Percentiles rank a stretch among this genome's conserved stretches.
phyloP scores from a whole-genome alignment of 2,113 vertebrate species.

The Podiceps cristatus region DNA sequence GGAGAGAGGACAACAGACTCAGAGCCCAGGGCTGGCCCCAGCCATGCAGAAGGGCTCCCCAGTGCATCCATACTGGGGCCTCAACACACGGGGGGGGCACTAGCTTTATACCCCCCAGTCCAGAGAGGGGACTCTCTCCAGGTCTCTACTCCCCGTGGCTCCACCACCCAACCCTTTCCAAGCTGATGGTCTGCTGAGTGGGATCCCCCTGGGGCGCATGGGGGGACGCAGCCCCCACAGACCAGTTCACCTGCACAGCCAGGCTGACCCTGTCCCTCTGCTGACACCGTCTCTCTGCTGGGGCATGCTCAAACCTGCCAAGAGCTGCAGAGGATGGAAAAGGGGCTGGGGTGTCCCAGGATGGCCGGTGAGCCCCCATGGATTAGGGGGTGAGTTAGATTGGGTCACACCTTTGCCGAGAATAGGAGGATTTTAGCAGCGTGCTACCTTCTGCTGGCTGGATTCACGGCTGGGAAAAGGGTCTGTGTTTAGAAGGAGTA shows the following conservation, averaged over 20 bases:
- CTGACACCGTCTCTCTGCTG: neutral
- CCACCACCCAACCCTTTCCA: neutral
- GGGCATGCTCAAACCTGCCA: rapidly evolving
- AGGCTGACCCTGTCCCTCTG: neutral
- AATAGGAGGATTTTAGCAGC: neutral
- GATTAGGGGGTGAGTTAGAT: neutral
- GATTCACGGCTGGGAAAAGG: neutral
- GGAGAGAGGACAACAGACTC: neutral
- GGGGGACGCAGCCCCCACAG: neutral
- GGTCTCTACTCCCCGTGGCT: neutral
- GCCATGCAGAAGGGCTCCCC: rapidly evolving
- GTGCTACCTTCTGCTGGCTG: neutral
- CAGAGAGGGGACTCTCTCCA: neutral
- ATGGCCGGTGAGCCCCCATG: rapidly evolving
- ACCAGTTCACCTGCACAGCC: neutral
- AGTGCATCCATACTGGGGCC: neutral
- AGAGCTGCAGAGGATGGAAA: neutral
- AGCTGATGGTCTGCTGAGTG: neutral
- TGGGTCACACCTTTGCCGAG: neutral
- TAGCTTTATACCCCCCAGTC: neutral
- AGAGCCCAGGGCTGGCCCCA: neutral
- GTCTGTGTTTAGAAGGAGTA: neutral
- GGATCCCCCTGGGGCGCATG: rapidly evolving
- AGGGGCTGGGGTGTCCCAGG: neutral
- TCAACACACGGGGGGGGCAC: neutral